Percentiles rank a stretch among this genome's conserved stretches.
phyloP scores from a whole-genome alignment of 2,113 vertebrate genomes.

The Ameiurus melas region DNA sequence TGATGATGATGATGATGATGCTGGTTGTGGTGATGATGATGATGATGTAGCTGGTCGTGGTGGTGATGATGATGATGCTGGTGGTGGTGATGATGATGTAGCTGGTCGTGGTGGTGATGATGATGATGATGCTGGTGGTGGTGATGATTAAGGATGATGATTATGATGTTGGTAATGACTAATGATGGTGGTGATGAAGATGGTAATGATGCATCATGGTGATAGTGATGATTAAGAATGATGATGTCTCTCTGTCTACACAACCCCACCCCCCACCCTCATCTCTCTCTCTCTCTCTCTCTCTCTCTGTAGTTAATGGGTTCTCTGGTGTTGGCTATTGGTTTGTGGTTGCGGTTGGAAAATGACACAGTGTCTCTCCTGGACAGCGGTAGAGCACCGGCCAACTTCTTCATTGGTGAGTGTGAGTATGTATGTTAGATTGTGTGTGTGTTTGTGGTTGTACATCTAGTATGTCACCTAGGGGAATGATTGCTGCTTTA shows the following conservation, averaged over 20 bases:
- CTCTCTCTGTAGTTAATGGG: constrained; percentile 79
- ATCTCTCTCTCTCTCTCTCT: constrained; percentile 18
- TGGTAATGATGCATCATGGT: neutral
- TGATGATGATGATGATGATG: neutral
- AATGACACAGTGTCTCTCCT: constrained; percentile 81
- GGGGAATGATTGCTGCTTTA: neutral
- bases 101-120: neutral
- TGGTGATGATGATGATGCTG: neutral
- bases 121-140: neutral
- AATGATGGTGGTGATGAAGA: neutral
- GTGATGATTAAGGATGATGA: neutral
- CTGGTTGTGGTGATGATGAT: neutral
- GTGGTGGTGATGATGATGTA: neutral
- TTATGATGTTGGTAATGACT: neutral
- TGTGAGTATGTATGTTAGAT: neutral
- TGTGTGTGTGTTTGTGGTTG: neutral
- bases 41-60: too few species aligned
- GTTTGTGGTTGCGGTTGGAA: constrained; percentile 91
- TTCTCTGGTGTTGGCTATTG: constrained; percentile 86
- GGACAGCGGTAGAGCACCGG: constrained; percentile 77
- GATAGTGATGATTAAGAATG: neutral
- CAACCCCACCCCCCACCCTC: neutral
- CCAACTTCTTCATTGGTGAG: constrained; percentile 92
- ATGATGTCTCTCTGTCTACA: neutral
- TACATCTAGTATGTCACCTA: neutral